Conservation (phyloP, 2,797 vertebrate species). For the Mus caroli region DNA sequence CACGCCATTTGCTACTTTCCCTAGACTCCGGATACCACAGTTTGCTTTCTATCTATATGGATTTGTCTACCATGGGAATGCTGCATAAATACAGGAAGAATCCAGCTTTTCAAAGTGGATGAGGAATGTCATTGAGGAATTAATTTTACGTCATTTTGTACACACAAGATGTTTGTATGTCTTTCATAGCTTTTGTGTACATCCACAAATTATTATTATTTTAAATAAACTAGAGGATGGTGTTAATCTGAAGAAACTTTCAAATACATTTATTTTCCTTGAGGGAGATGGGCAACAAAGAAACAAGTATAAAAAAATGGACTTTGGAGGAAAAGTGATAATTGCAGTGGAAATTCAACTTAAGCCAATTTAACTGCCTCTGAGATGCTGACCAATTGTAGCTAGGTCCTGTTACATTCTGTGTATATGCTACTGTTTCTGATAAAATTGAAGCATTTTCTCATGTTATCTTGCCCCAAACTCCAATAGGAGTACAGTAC, state of each 20-base stretch:
- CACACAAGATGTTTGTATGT: slow-evolving; percentile 20
- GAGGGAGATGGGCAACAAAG: not conserved
- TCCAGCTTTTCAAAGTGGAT: not conserved
- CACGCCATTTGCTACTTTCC: not conserved
- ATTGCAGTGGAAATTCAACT: slow-evolving; percentile 18
- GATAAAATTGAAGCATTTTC: not conserved
- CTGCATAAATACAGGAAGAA: not conserved
- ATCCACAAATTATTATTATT: not conserved
- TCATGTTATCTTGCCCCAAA: not conserved
- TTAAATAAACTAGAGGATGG: slow-evolving; percentile 9
- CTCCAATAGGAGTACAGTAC: not conserved
- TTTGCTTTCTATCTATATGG: not conserved
- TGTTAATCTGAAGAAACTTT: not conserved
- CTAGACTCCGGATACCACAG: not conserved
- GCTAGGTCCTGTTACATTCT: not conserved
- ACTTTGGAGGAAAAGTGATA: not conserved
- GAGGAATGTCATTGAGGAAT: not conserved
- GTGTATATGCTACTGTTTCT: not conserved
- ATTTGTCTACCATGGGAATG: not conserved
- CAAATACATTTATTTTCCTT: not conserved
- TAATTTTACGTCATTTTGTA: slow-evolving; percentile 20
- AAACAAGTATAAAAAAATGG: slow-evolving; percentile 20
- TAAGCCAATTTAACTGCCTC: not conserved
- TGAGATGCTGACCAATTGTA: not conserved
- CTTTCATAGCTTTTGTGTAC: not conserved